These are phyloP conservation scores for Linepithema humile DNA, from an alignment of 1,140 invertebrate genomes.

Conservation along the genomic window DNA sequence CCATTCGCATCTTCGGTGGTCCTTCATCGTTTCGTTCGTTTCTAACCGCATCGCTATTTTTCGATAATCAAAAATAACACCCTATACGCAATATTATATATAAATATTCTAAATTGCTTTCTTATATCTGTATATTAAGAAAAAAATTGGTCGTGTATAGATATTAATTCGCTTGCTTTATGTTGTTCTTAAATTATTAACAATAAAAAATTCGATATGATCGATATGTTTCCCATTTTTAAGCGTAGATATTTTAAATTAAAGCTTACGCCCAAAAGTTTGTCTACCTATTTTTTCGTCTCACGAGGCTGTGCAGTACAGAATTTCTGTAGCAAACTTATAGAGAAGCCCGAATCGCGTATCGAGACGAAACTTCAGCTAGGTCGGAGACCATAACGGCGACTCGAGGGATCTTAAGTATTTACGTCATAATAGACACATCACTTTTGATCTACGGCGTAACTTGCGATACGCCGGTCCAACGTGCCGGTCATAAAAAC, in stretches of 20 bases:
- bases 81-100: background rate
- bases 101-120: background rate
- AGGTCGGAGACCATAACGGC: slow-evolving; percentile 25
- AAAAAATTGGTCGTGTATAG: too few species aligned
- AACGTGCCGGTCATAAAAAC: slow-evolving; percentile 82
- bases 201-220: too few species aligned
- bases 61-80: background rate
- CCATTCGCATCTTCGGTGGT: slow-evolving; percentile 57
- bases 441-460: slow-evolving; percentile 81
- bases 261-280: background rate
- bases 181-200: too few species aligned
- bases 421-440: slow-evolving; percentile 82
- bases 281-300: background rate
- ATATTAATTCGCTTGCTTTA: too few species aligned
- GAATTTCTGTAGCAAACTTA: background rate
- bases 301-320: background rate
- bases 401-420: slow-evolving; percentile 72
- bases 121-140: too few species aligned
- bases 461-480: slow-evolving; percentile 75
- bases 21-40: slow-evolving; percentile 5
- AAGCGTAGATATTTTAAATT: too few species aligned
- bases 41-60: background rate
- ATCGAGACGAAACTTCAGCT: slow-evolving; percentile 26
- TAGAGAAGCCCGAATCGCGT: background rate
- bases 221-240: too few species aligned